Base-by-base conservation (phyloP, 2,888 invertebrate species). In the Cosmia pyralina region DNA sequence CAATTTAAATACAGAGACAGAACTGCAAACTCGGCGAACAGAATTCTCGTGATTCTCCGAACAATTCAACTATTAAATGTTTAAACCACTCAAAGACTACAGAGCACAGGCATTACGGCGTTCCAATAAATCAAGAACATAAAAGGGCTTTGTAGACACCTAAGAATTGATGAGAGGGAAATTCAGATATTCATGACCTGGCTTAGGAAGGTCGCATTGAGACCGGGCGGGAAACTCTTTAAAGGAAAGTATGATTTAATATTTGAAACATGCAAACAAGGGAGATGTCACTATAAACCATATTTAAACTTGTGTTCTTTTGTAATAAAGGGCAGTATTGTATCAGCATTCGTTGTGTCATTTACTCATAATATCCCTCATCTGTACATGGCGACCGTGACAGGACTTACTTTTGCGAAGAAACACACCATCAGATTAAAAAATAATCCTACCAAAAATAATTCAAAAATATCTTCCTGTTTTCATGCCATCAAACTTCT, bases 51-150 rank as follows among this genome's bases (percentile, higher is more conserved):
- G 41, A 70, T 72, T 75, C 53, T 19, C 13, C 60, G 22, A 83
- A 79, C 64, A 66, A 76, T 71, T 66, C 50, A 69, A 79, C 69
- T 76, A 75, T 62, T 71, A 60, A 68, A 69, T 62, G 44, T 60
- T 71, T 60, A 53, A 48, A 73, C 63, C n/a, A 63, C 63, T 59
- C 52, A 62, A 59, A 71, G 38, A 75, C 28, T 58, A 71, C 52
- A 67, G 48, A 73, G 41, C 22, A 58, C 70, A 60, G 53, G 67
- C 28, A 74, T 69, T 72, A 55, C 44, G 38, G 44, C 38, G 50
- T 69, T 48, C 63, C 52, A 78, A 81, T 83, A 82, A 78, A 82
- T 82, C 74, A 69, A 60, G 64, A 74, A 70, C 73, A 75, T 72
- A 65, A 79, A 74, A 74, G 66, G 63, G 59, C 41, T 80, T 82